A percentile compares a stretch with the other conserved stretches of the same genome.
Conservation (phyloP, 2,888 invertebrate genomes). For the Sinopyrophorus schimmeli region DNA sequence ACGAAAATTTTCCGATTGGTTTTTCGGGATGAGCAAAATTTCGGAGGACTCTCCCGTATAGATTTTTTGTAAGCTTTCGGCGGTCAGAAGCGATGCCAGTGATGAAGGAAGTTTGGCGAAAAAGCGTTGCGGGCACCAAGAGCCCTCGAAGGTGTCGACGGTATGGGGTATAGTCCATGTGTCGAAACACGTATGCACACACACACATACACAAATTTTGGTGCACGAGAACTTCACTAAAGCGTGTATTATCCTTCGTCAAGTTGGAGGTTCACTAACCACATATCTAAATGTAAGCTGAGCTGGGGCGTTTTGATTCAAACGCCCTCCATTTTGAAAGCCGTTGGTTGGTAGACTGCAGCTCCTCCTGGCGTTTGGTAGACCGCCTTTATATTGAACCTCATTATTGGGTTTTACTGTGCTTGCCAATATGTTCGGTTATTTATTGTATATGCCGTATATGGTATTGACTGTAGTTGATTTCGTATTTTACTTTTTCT, state of each 20-base stretch:
- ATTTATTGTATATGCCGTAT: conserved; percentile 49
- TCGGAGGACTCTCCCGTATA: neutral
- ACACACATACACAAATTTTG: conserved; percentile 13
- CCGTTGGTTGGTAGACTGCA: conserved; percentile 40
- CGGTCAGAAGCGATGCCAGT: too few species aligned
- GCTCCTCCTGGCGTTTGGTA: conserved; percentile 40
- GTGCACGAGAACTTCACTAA: conserved; percentile 27
- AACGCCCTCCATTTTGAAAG: conserved; percentile 30
- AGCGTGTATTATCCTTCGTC: conserved; percentile 43
- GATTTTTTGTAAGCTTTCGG: neutral
- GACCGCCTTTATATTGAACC: conserved; percentile 44
- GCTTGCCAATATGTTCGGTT: conserved; percentile 54
- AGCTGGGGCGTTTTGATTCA: conserved; percentile 37
- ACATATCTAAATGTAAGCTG: conserved; percentile 35
- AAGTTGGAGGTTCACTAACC: conserved; percentile 50
- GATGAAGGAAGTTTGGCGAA: too few species aligned
- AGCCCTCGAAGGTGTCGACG: too few species aligned
- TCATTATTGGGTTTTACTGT: conserved; percentile 52
- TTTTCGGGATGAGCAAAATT: too few species aligned
- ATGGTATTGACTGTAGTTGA: conserved; percentile 32
- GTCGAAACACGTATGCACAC: too few species aligned
- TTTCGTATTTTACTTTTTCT: conserved; percentile 35
- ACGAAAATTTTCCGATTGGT: neutral
- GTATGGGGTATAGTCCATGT: too few species aligned
- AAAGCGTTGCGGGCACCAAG: too few species aligned